Percentiles rank a stretch among this genome's conserved stretches.
Evolutionary conservation across 2,888 invertebrate genomes (phyloP).

Genomic region (Acrocyrtus sp.): DNA sequence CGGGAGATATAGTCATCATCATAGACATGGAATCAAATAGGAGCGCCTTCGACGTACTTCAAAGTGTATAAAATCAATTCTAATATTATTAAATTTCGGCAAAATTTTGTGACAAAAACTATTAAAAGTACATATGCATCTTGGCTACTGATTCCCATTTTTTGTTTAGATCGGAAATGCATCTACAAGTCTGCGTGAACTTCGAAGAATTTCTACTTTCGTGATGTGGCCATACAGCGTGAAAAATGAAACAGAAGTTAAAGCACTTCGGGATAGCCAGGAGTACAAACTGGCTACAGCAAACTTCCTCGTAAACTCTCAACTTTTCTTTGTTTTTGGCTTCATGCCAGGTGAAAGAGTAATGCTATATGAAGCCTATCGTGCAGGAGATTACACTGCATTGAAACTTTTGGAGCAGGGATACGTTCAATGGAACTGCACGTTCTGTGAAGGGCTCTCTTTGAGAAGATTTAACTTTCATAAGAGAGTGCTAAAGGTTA

Average conservation of each 20-base stretch:
- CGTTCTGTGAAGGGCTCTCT: conserved; percentile 27
- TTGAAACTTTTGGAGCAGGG: conserved; percentile 21
- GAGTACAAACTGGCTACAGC: not conserved
- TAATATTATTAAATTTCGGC: not conserved
- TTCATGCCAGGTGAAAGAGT: not conserved
- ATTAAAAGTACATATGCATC: not conserved
- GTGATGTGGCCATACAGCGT: conserved; percentile 22
- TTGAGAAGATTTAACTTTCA: conserved; percentile 47
- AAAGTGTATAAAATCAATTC: conserved; percentile 9
- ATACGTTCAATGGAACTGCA: conserved; percentile 20
- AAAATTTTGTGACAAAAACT: not conserved
- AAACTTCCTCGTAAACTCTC: conserved; percentile 20
- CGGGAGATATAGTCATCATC: not conserved
- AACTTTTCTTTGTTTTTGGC: conserved; percentile 37
- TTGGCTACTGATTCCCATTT: not conserved
- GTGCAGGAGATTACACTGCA: conserved; percentile 28
- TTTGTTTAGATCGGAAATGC: conserved; percentile 14
- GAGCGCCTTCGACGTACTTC: not conserved
- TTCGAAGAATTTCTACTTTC: conserved; percentile 9
- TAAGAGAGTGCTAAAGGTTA: conserved; percentile 38
- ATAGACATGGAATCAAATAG: not conserved
- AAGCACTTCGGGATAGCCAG: not conserved
- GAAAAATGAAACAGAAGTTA: not conserved
- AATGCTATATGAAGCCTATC: not conserved
- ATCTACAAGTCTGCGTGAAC: not conserved